Conservation (phyloP, 2,113 vertebrate species). For the Theristicus caerulescens region DNA sequence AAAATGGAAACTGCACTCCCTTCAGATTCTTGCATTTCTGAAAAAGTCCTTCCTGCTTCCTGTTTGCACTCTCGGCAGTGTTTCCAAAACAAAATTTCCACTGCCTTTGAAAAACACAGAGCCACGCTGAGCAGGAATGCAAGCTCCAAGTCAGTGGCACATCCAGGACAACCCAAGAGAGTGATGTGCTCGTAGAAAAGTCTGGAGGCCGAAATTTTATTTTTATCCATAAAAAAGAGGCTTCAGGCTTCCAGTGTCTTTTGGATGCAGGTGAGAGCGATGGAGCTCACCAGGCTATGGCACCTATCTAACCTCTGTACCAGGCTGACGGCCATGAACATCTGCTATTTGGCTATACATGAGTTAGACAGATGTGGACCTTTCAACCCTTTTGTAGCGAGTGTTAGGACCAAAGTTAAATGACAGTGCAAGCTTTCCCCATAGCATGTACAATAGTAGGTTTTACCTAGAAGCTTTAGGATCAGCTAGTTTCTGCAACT, state of each 20-base stretch:
- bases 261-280: not conserved
- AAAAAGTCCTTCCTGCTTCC: conserved; percentile 48
- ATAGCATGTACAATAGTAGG: rapidly evolving
- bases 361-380: not conserved
- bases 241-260: not conserved
- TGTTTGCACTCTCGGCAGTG: conserved; percentile 20
- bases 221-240: not conserved
- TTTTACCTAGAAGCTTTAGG: not conserved
- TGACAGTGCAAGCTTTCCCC: not conserved
- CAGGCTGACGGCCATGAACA: not conserved
- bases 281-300: not conserved
- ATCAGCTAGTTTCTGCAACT: not conserved
- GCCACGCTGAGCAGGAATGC: conserved; percentile 15
- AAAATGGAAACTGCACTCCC: not conserved
- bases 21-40: not conserved
- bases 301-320: rapidly evolving
- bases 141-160: not conserved
- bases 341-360: rapidly evolving
- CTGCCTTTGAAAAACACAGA: not conserved
- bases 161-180: not conserved
- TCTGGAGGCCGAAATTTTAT: not conserved
- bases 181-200: not conserved
- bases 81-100: conserved; percentile 56
- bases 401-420: not conserved
- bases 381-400: rapidly evolving